Evolutionary conservation across 2,888 invertebrate genomes (phyloP).

Genomic region (Trissolcus japonicus): DNA sequence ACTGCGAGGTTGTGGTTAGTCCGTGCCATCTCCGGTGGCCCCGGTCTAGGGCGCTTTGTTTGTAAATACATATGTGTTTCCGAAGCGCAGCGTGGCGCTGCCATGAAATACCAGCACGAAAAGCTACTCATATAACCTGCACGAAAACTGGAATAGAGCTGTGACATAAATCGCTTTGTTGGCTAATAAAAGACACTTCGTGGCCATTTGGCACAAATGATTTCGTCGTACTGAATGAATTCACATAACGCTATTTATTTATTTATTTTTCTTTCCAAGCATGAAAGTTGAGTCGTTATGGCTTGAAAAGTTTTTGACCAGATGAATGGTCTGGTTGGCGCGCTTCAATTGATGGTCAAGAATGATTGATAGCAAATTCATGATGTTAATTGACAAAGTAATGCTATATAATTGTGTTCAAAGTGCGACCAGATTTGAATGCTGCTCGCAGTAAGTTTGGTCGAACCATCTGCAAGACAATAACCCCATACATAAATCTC

Average conservation of each 20-base stretch:
- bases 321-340: neutral
- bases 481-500: constrained; percentile 20
- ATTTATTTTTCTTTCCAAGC: constrained; percentile 4
- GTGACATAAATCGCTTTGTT: constrained; percentile 41
- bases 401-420: neutral
- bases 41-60: constrained; percentile 32
- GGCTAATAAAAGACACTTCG: constrained; percentile 27
- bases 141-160: constrained; percentile 57
- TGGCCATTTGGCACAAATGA: constrained; percentile 25
- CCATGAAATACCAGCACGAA: constrained; percentile 47
- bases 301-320: neutral
- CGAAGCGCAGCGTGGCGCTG: constrained; percentile 39
- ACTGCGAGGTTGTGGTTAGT: constrained; percentile 49
- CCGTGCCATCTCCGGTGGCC: constrained; percentile 46
- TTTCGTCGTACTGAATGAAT: constrained; percentile 14
- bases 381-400: neutral
- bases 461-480: constrained; percentile 31
- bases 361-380: neutral
- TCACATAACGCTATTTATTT: neutral
- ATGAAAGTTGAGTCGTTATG: constrained; percentile 2
- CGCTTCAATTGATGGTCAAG: neutral
- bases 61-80: constrained; percentile 46
- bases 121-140: constrained; percentile 61
- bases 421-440: neutral
- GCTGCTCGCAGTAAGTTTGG: neutral